Evolutionary conservation across 2,113 vertebrate species (phyloP).

Genomic region (Sorex araneus): DNA sequence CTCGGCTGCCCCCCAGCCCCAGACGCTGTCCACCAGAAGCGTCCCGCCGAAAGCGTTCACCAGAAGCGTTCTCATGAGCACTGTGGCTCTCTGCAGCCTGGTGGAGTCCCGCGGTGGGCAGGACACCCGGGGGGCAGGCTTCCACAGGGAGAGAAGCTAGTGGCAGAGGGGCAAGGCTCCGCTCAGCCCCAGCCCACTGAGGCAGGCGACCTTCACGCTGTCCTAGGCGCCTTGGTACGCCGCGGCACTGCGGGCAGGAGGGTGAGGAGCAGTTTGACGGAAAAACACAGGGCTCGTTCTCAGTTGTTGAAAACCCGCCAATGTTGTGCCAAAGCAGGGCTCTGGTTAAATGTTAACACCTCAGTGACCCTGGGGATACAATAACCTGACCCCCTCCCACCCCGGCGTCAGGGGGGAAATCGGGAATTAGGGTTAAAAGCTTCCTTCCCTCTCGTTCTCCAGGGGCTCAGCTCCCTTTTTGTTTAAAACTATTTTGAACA

Average conservation of each 20-base stretch:
- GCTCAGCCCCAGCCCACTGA: too few species aligned
- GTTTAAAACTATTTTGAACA: slow-evolving; percentile 49
- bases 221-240: too few species aligned
- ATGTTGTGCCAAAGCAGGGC: neutral
- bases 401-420: neutral
- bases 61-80: too few species aligned
- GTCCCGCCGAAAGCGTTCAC: too few species aligned
- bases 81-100: too few species aligned
- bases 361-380: neutral
- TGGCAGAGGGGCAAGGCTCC: neutral
- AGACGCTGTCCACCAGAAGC: too few species aligned
- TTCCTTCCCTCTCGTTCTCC: neutral
- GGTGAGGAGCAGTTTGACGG: neutral
- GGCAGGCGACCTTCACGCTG: too few species aligned
- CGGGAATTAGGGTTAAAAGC: neutral
- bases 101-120: too few species aligned
- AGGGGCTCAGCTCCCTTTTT: neutral
- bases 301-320: neutral
- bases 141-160: neutral
- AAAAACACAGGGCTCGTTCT: neutral
- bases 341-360: slow-evolving; percentile 19
- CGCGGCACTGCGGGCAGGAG: neutral
- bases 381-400: neutral
- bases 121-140: too few species aligned
- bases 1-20: too few species aligned